Evolutionary conservation across 2,888 invertebrate species (phyloP), one percentile per base, ranked within the genome.

Genomic region (Pachycephus smyrnensis): DNA sequence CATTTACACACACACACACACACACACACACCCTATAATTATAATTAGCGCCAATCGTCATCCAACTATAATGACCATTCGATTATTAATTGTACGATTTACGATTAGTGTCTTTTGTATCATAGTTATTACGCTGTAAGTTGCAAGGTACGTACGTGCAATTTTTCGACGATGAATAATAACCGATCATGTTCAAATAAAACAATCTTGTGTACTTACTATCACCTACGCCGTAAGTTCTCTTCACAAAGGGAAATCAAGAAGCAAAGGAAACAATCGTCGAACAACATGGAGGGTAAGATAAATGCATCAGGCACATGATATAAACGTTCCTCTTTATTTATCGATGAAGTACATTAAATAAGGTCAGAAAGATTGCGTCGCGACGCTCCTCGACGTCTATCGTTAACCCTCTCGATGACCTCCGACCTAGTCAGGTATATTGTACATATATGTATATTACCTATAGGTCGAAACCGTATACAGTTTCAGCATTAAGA

Each of bases 151-250:
- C 84, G 85, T 87, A 88, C 84, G 85, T 88, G 89, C 89, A 90
- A 89, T 89, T 89, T 88, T 88, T 88, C 86, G 87, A 89, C 87
- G 87, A 89, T 87, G 86, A 90, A 90, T 90, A 89, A 90, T 90
- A 90, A 90, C 85, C 89, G 85, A 90, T 88, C 88, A 88, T 89
- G 90, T 90, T 89, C 88, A 90, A 79, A 73, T 77, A 31, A 30
- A 71, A 71, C 9, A 31, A 71, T 71, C 31, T 30, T 71, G 31
- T 71, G 31, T 71, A 32, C 9, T 71, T 31, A 31, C 4, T 31
- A 71, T 32, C 31, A 23, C 31, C 32, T 31, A 4, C 31, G 12
- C 32, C 31, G 71, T 3, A 30, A 4, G 12, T 6, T 33, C 15
- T 15, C 71, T 11, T 71, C 31, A 4, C 12, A 55, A 23, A 15